Evolutionary conservation across 2,888 invertebrate genomes (phyloP), one percentile per base, ranked within the genome.

Genomic region (Holacanthella duospinosa): DNA sequence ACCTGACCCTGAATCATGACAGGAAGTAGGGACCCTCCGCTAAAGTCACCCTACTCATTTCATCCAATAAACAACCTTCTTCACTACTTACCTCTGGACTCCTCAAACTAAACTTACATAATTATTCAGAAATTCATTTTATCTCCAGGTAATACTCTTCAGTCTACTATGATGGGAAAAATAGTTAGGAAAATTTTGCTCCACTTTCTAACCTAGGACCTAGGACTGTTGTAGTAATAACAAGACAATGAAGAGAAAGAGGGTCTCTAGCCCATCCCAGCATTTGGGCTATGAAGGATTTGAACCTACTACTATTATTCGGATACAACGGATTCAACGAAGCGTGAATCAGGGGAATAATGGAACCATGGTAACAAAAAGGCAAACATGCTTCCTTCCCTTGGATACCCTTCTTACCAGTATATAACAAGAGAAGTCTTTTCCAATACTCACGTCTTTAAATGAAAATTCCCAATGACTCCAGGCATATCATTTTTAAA

Each of bases 291-390:
- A n/a, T n/a, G n/a, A n/a, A n/a, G n/a, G n/a, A n/a, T n/a, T n/a
- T n/a, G n/a, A n/a, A n/a, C n/a, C n/a, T n/a, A n/a, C n/a, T n/a
- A n/a, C n/a, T n/a, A n/a, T n/a, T n/a, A n/a, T n/a, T n/a, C n/a
- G 48, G n/a, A 48, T 48, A 48, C 59, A 63, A 59, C 55, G 63
- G 59, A 55, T 29, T 43, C 44, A 63, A 43, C 59, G 36, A 63
- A 63, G 63, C 63, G 63, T 63, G 63, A 63, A 59, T 63, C 63
- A 63, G 55, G 43, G 43, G 55, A 53, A 48, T 48, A 27, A 24
- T 6, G 53, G 29, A 26, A 27, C 43, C 59, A 63, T 63, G 63
- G 59, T 55, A 63, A 59, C 63, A 59, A 48, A 48, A 55, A 29
- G 54, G 19, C 59, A 63, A 63, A 63, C 58, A 62, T 58, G 57